Evolutionary conservation across 2,797 vertebrate genomes (phyloP).

Genomic region (Anguilla anguilla): DNA sequence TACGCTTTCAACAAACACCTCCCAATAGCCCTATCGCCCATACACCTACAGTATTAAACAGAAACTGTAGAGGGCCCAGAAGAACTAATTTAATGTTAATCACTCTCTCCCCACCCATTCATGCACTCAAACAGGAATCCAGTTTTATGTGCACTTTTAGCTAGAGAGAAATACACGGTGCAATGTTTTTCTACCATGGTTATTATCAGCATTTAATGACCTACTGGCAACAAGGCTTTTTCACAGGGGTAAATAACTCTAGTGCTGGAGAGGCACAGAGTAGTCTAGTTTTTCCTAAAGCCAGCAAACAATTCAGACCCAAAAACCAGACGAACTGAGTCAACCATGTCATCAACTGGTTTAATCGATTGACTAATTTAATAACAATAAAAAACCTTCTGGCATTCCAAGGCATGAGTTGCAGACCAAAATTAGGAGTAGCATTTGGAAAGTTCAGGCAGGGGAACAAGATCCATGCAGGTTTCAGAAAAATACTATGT

Average conservation of each 20-base stretch:
- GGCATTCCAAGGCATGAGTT: background rate
- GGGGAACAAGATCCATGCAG: too few relatives aligned
- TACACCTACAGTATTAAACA: background rate
- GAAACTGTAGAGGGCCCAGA: background rate
- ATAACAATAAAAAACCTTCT: too few relatives aligned
- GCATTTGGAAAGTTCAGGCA: background rate
- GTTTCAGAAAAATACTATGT: background rate
- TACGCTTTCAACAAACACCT: background rate
- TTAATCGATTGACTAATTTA: background rate
- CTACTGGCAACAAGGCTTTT: background rate
- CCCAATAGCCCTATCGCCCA: too few relatives aligned
- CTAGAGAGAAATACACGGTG: background rate
- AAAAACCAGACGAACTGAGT: background rate
- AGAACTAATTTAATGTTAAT: background rate
- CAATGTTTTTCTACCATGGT: background rate
- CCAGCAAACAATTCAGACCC: background rate
- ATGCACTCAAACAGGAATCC: background rate
- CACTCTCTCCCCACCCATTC: background rate
- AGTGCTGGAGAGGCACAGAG: background rate
- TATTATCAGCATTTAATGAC: background rate
- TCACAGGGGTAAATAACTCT: background rate
- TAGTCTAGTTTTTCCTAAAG: background rate
- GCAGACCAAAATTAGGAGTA: background rate
- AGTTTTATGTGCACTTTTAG: background rate
- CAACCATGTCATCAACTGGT: background rate